Evolutionary conservation across 2,797 vertebrate genomes (phyloP), one percentile per base, ranked within the genome.

Genomic region (Sus cebifrons): DNA sequence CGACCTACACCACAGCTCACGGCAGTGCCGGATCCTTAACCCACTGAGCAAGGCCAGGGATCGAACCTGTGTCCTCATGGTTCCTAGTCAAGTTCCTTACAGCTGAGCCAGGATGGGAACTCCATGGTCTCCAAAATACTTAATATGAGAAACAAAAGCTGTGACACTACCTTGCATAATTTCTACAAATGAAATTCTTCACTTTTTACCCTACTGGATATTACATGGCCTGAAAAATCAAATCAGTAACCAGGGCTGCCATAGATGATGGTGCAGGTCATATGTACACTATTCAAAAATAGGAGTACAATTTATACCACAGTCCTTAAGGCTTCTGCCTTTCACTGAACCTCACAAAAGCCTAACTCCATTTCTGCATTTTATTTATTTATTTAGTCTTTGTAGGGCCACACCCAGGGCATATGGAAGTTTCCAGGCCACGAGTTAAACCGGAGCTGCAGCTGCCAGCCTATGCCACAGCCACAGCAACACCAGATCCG

Each of bases 121-220:
- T 36, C 36, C 36, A 36, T 36, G 36, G 36, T 36, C 36, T 36
- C 36, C 36, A 91, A 86, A 91, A 65, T 81, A 89, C 7, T 29
- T 9, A 3, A 86, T n/a, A 1, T 90, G 52, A 96, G 4, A 81
- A 87, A 81, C 21, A 83, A 95, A 94, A 96, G 29, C 60, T 40
- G 11, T 67, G 52, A 77, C 70, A 79, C 14, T 25, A 67, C 89
- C 52, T 89, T 81, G 12, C 4, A n/a, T 83, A 83, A 86, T 68
- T 78, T 78, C 83, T 85, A 93, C 56, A 94, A 88, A 90, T 77
- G 18, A 90, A 81, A 85, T 67, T 91, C 13, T 71, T 87, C 83
- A 44, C 16, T 40, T 86, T 94, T 75, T 93, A 77, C 29, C 67
- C 73, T 52, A 67, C 44, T 86, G 49, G 40, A 23, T 78, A 77